Conservation (phyloP, 2,113 vertebrate genomes). For the Aepyceros melampus region DNA sequence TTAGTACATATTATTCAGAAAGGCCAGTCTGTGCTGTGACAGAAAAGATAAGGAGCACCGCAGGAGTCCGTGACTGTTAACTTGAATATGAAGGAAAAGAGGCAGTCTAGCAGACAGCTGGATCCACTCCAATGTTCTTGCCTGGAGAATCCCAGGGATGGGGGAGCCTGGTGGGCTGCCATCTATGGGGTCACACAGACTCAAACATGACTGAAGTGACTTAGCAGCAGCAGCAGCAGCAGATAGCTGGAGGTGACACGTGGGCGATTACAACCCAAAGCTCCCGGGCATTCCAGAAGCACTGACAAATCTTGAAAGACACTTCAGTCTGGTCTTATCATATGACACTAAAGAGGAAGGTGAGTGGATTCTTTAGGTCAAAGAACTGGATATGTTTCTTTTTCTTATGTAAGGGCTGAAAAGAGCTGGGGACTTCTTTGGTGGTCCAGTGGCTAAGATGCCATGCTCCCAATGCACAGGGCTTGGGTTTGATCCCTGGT, state of each 20-base stretch:
- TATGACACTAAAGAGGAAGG: neutral
- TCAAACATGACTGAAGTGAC: too few relatives aligned
- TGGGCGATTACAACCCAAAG: neutral
- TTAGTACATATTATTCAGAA: neutral
- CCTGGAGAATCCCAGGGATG: too few relatives aligned
- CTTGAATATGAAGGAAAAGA: neutral
- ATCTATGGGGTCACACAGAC: too few relatives aligned
- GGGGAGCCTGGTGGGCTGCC: too few relatives aligned
- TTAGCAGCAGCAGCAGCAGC: neutral
- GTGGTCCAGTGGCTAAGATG: neutral
- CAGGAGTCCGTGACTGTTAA: neutral
- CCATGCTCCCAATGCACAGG: neutral
- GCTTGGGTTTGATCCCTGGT: neutral
- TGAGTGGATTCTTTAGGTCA: neutral
- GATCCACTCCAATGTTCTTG: neutral
- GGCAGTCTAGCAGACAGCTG: neutral
- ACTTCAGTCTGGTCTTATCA: neutral
- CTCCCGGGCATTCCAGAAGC: neutral
- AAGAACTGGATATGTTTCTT: neutral
- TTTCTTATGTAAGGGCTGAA: neutral
- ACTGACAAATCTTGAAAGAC: neutral
- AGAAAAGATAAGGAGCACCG: neutral
- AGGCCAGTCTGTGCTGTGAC: neutral
- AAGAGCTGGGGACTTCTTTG: neutral
- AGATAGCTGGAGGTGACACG: neutral